phyloP scores from a whole-genome alignment of 2,113 vertebrate species.

The Otolemur garnettii region DNA sequence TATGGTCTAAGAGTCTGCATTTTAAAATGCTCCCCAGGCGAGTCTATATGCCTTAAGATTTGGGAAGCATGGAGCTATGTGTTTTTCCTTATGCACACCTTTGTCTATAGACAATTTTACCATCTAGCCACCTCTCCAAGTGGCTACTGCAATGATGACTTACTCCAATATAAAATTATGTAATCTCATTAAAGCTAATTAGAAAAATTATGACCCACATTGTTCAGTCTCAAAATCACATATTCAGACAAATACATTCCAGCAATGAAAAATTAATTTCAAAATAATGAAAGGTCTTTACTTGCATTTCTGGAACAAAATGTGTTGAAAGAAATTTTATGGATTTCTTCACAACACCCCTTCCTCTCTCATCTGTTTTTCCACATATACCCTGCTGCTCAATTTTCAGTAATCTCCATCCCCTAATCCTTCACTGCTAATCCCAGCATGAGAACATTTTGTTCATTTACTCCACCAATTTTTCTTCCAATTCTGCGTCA shows the following conservation, averaged over 20 bases:
- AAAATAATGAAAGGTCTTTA: background rate
- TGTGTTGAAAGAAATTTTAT: background rate
- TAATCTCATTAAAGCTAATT: background rate
- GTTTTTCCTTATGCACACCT: background rate
- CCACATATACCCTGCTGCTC: background rate
- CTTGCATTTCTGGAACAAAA: background rate
- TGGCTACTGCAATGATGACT: background rate
- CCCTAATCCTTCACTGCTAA: background rate
- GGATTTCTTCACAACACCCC: background rate
- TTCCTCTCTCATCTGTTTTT: background rate
- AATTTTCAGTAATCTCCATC: background rate
- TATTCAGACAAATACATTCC: background rate
- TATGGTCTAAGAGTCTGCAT: background rate
- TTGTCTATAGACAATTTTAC: background rate
- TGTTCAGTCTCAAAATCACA: slow-evolving; percentile 5
- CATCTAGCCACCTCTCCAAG: background rate
- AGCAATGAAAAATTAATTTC: slow-evolving; percentile 35
- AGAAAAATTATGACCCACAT: background rate
- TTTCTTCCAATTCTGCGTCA: background rate
- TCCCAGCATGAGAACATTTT: background rate
- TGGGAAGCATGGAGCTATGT: background rate
- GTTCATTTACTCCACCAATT: background rate
- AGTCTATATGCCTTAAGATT: background rate
- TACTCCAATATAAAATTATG: background rate
- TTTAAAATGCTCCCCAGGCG: background rate